These are phyloP conservation scores for Halictus quadricinctus DNA, from an alignment of 2,888 invertebrate genomes.

Conservation along the genomic window DNA sequence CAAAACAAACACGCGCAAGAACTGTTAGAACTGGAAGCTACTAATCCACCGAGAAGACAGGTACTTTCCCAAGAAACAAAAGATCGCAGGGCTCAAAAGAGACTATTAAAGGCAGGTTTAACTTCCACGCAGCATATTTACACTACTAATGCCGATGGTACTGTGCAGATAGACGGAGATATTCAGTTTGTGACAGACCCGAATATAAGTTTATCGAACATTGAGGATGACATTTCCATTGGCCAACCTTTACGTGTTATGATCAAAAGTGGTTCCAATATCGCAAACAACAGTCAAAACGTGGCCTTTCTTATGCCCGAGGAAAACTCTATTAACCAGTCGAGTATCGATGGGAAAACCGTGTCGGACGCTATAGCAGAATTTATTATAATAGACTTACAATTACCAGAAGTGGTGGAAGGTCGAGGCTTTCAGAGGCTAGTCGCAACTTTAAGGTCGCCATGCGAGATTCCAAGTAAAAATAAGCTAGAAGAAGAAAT, in stretches of 20 bases:
- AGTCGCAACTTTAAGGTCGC: constrained; percentile 81
- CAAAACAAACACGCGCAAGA: constrained; percentile 83
- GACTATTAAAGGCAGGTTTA: constrained; percentile 75
- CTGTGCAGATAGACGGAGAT: constrained; percentile 81
- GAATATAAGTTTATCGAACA: constrained; percentile 76
- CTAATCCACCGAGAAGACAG: constrained; percentile 77
- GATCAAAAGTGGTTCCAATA: constrained; percentile 71
- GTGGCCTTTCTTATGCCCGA: constrained; percentile 78
- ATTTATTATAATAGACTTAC: constrained; percentile 82
- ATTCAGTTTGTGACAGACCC: constrained; percentile 81
- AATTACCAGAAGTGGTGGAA: constrained; percentile 82
- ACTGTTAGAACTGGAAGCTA: constrained; percentile 78
- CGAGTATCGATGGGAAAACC: constrained; percentile 78
- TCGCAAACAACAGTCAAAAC: constrained; percentile 71
- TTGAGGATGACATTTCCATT: constrained; percentile 78
- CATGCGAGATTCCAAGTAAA: constrained; percentile 83
- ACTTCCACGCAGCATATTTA: constrained; percentile 78
- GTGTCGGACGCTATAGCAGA: constrained; percentile 83
- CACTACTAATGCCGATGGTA: constrained; percentile 81
- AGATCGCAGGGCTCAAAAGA: constrained; percentile 78
- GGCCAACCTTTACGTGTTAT: constrained; percentile 75
- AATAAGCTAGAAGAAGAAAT: constrained; percentile 82
- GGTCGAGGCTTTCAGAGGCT: constrained; percentile 83
- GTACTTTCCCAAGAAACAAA: constrained; percentile 76
- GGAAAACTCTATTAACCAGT: constrained; percentile 73